Evolutionary conservation across 2,113 vertebrate genomes (phyloP).

Genomic region (Ibidorhyncha struthersii): DNA sequence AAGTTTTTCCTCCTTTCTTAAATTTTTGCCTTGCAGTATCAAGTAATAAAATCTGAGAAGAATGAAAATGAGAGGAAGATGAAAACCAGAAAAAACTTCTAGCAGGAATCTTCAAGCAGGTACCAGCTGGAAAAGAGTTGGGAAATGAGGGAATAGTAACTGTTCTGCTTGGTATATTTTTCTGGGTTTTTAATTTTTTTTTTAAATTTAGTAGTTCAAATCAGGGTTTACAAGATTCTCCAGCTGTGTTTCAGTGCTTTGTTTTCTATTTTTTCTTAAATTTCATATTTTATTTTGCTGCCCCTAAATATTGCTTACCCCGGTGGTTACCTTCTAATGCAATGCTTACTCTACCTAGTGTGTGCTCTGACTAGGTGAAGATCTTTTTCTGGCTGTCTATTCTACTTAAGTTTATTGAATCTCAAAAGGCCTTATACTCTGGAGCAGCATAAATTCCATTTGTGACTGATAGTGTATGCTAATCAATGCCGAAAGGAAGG

Average conservation of each 20-base stretch:
- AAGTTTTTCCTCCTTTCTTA: conserved; percentile 64
- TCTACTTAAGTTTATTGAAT: not conserved
- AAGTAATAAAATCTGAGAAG: conserved; percentile 2
- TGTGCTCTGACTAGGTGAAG: not conserved
- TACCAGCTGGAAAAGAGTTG: not conserved
- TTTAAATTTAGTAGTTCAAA: not conserved
- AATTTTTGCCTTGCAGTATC: not conserved
- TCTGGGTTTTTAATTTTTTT: not conserved
- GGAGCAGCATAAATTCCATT: not conserved
- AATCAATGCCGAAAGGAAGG: not conserved
- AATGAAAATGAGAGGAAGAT: not conserved
- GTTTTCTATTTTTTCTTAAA: not conserved
- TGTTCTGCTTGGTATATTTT: not conserved
- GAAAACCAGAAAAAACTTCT: not conserved
- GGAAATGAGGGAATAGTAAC: not conserved
- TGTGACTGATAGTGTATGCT: not conserved
- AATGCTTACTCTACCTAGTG: not conserved
- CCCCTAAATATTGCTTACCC: not conserved
- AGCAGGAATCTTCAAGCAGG: not conserved
- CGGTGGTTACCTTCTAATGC: not conserved
- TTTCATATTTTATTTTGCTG: not conserved
- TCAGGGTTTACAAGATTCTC: not conserved
- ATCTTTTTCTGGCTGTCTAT: not conserved
- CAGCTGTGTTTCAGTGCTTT: not conserved
- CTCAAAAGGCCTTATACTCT: not conserved